Evolutionary conservation across 2,113 vertebrate genomes (phyloP).

Genomic region (Clarias magur): DNA sequence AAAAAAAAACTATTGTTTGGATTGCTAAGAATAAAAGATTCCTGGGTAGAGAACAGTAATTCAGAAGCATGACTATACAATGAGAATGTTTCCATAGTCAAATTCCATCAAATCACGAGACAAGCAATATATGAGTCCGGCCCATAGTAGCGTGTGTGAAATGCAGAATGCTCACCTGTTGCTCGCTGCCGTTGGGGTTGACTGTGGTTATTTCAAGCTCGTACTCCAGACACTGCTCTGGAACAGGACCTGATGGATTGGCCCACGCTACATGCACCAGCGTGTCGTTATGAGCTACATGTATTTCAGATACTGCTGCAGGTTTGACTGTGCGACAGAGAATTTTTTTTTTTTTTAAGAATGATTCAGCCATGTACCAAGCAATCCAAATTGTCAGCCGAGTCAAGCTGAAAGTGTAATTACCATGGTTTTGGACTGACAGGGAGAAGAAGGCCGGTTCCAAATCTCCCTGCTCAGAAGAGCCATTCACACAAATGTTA

Average conservation of each 20-base stretch:
- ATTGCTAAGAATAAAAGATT: neutral
- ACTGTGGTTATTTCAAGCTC: constrained; percentile 68
- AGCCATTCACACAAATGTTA: constrained; percentile 83
- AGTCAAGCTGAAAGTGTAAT: neutral
- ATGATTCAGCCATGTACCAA: neutral
- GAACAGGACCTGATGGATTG: constrained; percentile 62
- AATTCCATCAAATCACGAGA: neutral
- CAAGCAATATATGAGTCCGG: neutral
- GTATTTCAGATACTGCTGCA: constrained; percentile 62
- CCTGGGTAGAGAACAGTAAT: neutral
- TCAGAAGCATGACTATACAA: neutral
- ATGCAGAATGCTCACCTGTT: constrained; percentile 15
- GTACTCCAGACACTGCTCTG: constrained; percentile 78
- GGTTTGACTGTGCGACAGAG: constrained; percentile 72
- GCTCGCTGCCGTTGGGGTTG: constrained; percentile 16
- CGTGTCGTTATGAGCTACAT: constrained; percentile 31
- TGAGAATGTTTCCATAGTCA: neutral
- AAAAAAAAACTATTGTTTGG: neutral
- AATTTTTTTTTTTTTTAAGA: neutral
- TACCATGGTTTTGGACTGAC: constrained; percentile 83
- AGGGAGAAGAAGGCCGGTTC: constrained; percentile 70
- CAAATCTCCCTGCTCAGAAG: constrained; percentile 58
- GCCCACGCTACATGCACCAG: constrained; percentile 72
- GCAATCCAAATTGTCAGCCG: neutral
- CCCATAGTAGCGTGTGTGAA: neutral